Conservation (phyloP, 2,888 invertebrate species). For the Chelonus formosanus region DNA sequence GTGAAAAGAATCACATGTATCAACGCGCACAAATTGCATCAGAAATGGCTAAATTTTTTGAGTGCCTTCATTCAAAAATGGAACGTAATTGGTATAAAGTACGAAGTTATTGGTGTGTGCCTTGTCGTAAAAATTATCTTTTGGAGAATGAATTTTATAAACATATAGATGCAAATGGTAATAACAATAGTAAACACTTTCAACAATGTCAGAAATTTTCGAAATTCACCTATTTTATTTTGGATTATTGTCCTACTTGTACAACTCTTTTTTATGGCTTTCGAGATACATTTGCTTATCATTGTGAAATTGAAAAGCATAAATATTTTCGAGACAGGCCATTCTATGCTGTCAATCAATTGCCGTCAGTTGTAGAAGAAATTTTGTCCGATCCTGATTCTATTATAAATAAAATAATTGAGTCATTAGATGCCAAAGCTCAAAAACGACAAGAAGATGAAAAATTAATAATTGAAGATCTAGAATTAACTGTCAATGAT, state of each 20-base stretch:
- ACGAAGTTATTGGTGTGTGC: conserved; percentile 37
- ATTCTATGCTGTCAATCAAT: background rate
- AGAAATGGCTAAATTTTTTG: conserved; percentile 1
- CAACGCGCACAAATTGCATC: background rate
- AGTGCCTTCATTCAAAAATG: background rate
- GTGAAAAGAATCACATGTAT: conserved; percentile 3
- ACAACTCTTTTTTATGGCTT: conserved; percentile 36
- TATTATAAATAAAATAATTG: conserved; percentile 34
- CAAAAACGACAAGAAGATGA: conserved; percentile 34
- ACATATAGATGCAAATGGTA: conserved; percentile 22
- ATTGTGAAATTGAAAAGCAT: conserved; percentile 16
- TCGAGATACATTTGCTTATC: conserved; percentile 18
- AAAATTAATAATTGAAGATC: conserved; percentile 37
- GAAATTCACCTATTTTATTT: conserved; percentile 16
- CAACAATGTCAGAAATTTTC: too few relatives aligned
- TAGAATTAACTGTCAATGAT: conserved; percentile 42
- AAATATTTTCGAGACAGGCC: conserved; percentile 14
- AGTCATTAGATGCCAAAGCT: conserved; percentile 37
- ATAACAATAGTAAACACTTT: background rate
- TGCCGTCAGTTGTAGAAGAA: conserved; percentile 25
- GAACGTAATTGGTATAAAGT: conserved; percentile 38
- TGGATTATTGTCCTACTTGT: conserved; percentile 38
- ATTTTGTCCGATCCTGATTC: conserved; percentile 33
- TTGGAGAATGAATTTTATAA: conserved; percentile 23
- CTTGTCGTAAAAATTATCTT: background rate